These are phyloP conservation scores for Anser cygnoides DNA, from an alignment of 2,113 vertebrate species.

Conservation along the genomic window DNA sequence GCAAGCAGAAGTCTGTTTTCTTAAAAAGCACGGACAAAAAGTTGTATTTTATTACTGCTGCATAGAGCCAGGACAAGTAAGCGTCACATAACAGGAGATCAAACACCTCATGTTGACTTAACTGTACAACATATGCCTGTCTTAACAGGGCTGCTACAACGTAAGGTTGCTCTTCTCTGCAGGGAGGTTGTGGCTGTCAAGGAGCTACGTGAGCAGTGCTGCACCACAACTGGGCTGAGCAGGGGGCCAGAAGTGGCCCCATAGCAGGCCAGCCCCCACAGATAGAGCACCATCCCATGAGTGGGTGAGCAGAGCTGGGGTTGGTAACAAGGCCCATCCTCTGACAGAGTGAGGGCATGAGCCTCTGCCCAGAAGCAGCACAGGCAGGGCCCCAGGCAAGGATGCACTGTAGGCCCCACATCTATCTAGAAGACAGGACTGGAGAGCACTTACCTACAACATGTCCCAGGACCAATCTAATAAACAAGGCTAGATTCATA, in stretches of 20 bases:
- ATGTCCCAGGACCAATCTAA: not conserved
- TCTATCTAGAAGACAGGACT: not conserved
- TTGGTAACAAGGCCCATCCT: not conserved
- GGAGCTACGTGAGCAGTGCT: not conserved
- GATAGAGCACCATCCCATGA: not conserved
- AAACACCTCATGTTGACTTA: not conserved
- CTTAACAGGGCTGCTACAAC: not conserved
- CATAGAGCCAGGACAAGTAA: not conserved
- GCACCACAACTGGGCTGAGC: not conserved
- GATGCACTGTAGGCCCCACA: too few species aligned
- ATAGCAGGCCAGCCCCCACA: not conserved
- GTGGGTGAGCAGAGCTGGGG: not conserved
- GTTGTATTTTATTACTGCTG: not conserved
- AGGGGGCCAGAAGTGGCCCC: not conserved
- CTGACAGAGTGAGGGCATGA: not conserved
- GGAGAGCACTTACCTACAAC: not conserved
- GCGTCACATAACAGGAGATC: not conserved
- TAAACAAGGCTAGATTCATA: not conserved
- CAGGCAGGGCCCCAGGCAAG: not conserved
- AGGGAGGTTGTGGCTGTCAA: not conserved
- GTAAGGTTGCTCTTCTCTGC: not conserved
- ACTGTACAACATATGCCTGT: not conserved
- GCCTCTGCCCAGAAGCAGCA: not conserved
- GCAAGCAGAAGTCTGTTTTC: not conserved
- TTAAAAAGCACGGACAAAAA: not conserved